Evolutionary conservation across 1,140 invertebrate genomes (phyloP), one percentile per base, ranked within the genome.

Genomic region (Brachionus rubens): DNA sequence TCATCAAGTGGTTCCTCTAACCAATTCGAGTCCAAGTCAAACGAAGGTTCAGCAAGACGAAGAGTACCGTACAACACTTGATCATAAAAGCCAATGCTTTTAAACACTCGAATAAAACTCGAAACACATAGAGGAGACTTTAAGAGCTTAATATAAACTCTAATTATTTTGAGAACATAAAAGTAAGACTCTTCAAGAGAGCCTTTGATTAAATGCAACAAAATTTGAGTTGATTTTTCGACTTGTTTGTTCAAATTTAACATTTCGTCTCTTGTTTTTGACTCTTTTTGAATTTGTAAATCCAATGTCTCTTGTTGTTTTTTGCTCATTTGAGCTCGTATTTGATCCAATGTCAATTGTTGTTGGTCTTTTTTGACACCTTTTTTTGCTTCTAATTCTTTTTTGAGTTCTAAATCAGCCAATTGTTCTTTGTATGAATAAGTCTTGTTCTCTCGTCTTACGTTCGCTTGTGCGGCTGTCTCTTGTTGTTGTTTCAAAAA

Each of bases 341-440:
- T 54, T 72, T 54, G 46, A 16, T 72, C 68, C 4, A 72, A 16
- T 7, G 43, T 30, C 43, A 36, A 21, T 6, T 5, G 12, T 43
- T 7, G 5, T 10, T 33, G n/a, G 0, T 54, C 50, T 16, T 3
- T 54, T 47, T 56, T 54, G 1, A 12, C 6, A 30, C 26, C 36
- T 41, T 59, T 46, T 56, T 75, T 56, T 16, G 72, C 48, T 7
- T 48, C 68, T 16, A 76, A 30, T 36, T 76, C 85, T 81, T 93
- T 90, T 41, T 91, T 87, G 36, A 98, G 84, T 80, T 95, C 91
- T 72, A 96, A 83, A 82, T 98, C 96, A 81, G 96, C 95, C 80
- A 96, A 86, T 82, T 98, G 96, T 79, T 98, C 96, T 82, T 96
- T 94, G 82, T 94, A 96, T 16, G 93, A 95, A 82, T 98, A 98